Base-by-base conservation (phyloP, 2,888 invertebrate genomes). In the Choristoneura rosaceana region DNA sequence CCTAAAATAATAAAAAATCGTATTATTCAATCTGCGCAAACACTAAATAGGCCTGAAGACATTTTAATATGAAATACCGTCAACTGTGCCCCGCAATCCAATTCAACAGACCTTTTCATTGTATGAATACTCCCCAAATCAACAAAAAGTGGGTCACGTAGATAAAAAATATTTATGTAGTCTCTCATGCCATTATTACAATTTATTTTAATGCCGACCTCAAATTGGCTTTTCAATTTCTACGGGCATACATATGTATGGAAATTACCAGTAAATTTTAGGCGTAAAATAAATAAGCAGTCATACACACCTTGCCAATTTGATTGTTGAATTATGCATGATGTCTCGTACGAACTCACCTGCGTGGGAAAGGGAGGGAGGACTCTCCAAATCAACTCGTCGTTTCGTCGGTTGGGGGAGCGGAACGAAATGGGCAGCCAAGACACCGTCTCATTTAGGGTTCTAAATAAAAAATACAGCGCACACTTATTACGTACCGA, bases 311-410 rank as follows among this genome's bases (percentile, higher is more conserved):
- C 90, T 92, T 88, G 90, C 89, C 91, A 90, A 93, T 93, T 93
- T 90, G 88, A 90, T 90, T 87, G 88, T 89, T 93, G 93, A 93
- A 93, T 93, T 88, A 93, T 93, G 92, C 93, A 93, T 93, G 90
- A 85, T 82, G 87, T 90, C 89, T 90, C 90, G 87, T 86, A 81
- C 85, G 86, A 83, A 77, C 84, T 80, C 86, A 90, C 89, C 90
- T 87, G 85, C 79, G 83, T 83, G 81, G 74, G 79, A 84, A 81
- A 84, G 83, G 80, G 80, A 80, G 78, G 77, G 83, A 85, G 84
- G 79, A 81, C 86, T 82, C 86, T 89, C 83, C 81, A 85, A 88
- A 89, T 81, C 84, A 84, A 84, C 84, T 78, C 76, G 55, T 66
- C 68, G 74, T 87, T 84, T 86, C 82, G 84, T 83, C 77, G 80